Evolutionary conservation across 2,113 vertebrate species (phyloP).

Genomic region (Hipposideros armiger): DNA sequence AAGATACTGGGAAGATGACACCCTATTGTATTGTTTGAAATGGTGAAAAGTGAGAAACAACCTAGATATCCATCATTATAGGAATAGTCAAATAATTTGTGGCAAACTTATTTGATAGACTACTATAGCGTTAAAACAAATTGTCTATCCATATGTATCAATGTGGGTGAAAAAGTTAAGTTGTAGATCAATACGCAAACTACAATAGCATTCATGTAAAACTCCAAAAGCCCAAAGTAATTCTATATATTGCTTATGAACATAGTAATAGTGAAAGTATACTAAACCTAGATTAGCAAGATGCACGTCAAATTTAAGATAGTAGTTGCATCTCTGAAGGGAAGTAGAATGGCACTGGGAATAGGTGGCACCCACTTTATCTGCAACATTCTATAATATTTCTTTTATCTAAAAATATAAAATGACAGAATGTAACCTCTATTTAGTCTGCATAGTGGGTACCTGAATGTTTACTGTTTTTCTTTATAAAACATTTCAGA

Average conservation of each 20-base stretch:
- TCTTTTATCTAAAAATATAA: constrained; percentile 29
- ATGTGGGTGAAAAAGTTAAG: background rate
- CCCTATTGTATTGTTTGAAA: background rate
- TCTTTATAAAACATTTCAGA: background rate
- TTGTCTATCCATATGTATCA: background rate
- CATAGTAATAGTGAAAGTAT: background rate
- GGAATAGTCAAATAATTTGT: background rate
- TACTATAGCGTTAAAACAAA: background rate
- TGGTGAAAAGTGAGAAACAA: background rate
- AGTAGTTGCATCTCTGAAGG: background rate
- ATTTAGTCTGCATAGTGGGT: background rate
- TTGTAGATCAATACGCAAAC: constrained; percentile 30
- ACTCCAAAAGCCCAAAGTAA: background rate
- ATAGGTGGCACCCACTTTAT: background rate
- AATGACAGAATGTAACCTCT: background rate
- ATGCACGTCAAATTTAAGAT: background rate
- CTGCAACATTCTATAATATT: background rate
- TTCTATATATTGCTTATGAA: background rate
- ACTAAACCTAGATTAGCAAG: background rate
- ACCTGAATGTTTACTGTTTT: background rate
- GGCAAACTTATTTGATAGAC: background rate
- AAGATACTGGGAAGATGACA: background rate
- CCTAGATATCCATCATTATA: background rate
- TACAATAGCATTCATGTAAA: background rate
- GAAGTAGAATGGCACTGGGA: background rate